Conservation (phyloP, 2,797 vertebrate species). For the Sebastiscus albofasciatus region DNA sequence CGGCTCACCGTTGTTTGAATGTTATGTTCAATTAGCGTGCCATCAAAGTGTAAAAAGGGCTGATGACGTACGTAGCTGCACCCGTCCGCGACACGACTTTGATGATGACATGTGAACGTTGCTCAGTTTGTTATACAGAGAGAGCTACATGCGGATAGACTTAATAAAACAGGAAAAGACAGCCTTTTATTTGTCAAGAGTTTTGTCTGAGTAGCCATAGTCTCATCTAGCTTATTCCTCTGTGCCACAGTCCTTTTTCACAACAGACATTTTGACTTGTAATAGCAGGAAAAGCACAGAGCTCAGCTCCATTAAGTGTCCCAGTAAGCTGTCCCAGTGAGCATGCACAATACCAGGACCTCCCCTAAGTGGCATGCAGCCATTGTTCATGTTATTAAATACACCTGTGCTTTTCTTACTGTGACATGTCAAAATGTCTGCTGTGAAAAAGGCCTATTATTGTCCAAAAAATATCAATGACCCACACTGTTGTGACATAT, state of each 20-base stretch:
- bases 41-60: constrained; percentile 19
- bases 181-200: neutral
- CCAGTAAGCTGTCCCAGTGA: neutral
- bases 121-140: constrained; percentile 5
- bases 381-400: neutral
- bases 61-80: neutral
- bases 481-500: neutral
- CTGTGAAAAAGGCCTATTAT: neutral
- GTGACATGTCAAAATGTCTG: neutral
- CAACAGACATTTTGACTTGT: neutral
- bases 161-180: neutral
- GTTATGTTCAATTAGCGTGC: constrained; percentile 31
- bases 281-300: neutral
- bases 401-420: neutral
- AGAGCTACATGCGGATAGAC: neutral
- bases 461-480: neutral
- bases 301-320: neutral
- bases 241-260: neutral
- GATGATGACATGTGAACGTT: constrained; percentile 13
- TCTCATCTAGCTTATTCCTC: neutral
- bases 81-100: neutral
- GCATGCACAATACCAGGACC: neutral
- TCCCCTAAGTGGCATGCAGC: neutral
- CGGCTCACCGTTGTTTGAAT: constrained; percentile 9
- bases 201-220: neutral